phyloP scores from a whole-genome alignment of 2,113 vertebrate species.

The Pelvicachromis taeniatus region DNA sequence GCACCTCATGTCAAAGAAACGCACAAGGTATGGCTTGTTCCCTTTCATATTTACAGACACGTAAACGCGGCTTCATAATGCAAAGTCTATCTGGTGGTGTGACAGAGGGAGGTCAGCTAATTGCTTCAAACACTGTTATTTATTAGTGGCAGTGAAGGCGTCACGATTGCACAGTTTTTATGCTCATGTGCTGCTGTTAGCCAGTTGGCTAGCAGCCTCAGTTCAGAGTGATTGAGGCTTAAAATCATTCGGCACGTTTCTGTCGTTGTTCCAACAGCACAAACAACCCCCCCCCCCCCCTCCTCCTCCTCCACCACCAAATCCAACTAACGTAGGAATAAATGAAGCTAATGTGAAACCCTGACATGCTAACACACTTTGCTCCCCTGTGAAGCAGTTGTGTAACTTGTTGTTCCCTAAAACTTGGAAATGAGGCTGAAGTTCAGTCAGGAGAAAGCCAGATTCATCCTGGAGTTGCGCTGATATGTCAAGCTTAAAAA shows the following conservation, averaged over 20 bases:
- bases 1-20: background rate
- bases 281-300: background rate
- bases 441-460: background rate
- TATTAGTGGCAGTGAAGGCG: background rate
- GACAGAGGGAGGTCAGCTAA: rapidly evolving
- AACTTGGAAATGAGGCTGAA: background rate
- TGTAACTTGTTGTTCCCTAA: background rate
- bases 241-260: background rate
- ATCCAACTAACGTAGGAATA: background rate
- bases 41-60: background rate
- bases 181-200: background rate
- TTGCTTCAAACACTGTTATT: background rate
- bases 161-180: background rate
- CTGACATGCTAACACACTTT: background rate
- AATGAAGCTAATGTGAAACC: no score
- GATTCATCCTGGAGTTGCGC: background rate
- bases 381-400: background rate
- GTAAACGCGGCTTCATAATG: rapidly evolving
- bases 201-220: background rate
- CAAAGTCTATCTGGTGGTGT: rapidly evolving
- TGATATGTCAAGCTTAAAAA: background rate
- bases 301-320: no score
- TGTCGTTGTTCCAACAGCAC: background rate
- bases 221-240: background rate
- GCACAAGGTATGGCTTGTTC: conserved; percentile 1